phyloP scores from a whole-genome alignment of 2,113 vertebrate species.

The Neolamprologus kungweensis region DNA sequence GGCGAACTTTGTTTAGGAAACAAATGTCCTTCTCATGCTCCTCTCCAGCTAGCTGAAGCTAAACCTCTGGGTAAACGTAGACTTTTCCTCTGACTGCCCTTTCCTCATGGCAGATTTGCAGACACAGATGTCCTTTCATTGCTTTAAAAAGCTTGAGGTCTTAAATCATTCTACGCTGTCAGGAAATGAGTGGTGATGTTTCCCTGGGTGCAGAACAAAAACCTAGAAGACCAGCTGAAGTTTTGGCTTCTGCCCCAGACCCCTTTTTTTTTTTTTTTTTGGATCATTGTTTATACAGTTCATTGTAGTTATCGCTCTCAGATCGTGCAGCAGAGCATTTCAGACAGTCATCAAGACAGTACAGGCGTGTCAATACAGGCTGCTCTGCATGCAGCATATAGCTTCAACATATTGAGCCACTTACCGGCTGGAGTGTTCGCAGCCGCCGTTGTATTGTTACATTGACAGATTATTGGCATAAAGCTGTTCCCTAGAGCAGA shows the following conservation, averaged over 20 bases:
- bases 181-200: not conserved
- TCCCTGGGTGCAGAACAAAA: not conserved
- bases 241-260: constrained; percentile 3
- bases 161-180: not conserved
- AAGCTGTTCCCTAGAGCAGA: not conserved
- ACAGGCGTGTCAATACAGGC: constrained; percentile 6
- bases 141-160: not conserved
- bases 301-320: not conserved
- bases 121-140: not conserved
- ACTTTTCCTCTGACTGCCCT: not conserved
- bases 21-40: not conserved
- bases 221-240: not conserved
- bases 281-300: constrained; percentile 12
- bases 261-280: not conserved
- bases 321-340: not conserved
- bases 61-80: not conserved
- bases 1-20: not conserved
- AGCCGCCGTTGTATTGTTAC: not conserved
- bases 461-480: constrained; percentile 18
- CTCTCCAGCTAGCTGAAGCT: not conserved
- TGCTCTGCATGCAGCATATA: not conserved
- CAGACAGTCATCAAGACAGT: constrained; percentile 22
- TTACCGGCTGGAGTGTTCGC: not conserved
- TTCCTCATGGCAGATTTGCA: not conserved
- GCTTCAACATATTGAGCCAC: constrained; percentile 46